A percentile compares a stretch with the other conserved stretches of the same genome.
These are phyloP conservation scores for Rhopalosiphum nymphaeae DNA, from an alignment of 2,888 invertebrate genomes.

Conservation along the genomic window DNA sequence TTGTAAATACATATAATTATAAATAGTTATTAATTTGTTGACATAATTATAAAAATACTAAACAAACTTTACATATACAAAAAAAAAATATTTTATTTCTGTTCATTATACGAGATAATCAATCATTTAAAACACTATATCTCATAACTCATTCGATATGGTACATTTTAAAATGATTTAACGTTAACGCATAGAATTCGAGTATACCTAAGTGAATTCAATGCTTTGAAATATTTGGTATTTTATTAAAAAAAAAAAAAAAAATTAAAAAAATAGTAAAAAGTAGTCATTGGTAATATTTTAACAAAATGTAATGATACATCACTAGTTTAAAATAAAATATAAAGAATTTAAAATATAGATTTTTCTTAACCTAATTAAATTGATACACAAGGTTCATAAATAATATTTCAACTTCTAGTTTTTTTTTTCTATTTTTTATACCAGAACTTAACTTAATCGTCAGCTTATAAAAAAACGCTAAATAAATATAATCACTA, in stretches of 20 bases:
- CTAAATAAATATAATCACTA: neutral
- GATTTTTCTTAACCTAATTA: no score
- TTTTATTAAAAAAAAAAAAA: neutral
- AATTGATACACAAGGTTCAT: no score
- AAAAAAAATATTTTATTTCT: neutral
- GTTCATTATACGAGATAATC: neutral
- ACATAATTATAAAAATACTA: neutral
- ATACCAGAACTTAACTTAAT: no score
- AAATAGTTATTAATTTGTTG: neutral
- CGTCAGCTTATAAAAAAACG: no score
- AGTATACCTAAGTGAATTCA: neutral
- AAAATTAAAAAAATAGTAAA: neutral
- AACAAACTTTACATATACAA: neutral
- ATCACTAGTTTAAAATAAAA: no score
- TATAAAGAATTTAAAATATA: neutral
- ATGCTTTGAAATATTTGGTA: neutral
- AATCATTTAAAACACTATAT: neutral
- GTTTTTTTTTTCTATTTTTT: no score
- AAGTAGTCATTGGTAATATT: neutral
- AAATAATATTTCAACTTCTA: no score
- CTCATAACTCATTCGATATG: neutral
- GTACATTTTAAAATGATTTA: neutral
- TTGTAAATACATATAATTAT: neutral
- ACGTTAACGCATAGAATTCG: neutral
- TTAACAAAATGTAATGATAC: no score